Evolutionary conservation across 2,888 invertebrate genomes (phyloP), one percentile per base, ranked within the genome.

Genomic region (Nomada fabriciana): DNA sequence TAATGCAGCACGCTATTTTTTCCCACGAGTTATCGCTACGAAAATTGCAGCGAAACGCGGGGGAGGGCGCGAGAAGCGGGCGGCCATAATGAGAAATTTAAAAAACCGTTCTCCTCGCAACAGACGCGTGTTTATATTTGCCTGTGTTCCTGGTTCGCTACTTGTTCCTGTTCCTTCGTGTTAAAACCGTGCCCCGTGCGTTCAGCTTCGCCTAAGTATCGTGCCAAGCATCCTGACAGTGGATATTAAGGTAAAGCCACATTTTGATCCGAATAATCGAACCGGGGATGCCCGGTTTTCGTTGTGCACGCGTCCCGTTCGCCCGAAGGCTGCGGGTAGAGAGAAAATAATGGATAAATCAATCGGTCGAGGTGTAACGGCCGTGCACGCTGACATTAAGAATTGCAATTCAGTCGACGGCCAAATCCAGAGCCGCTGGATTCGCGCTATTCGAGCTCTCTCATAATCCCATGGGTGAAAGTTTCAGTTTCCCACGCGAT

Each of bases 401-500:
- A 53, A 64, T 57, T 65, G 74, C 81, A 18, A 80, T 70, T 82
- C 74, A 80, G 81, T 80, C 65, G 65, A 67, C 75, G 42, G 72
- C 80, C 36, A 36, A 52, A 75, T 71, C 47, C 67, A 87, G 87
- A 89, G 84, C 87, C 89, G 84, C 86, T 89, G 88, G 85, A 89
- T 86, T 87, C 83, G 81, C 85, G 83, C 85, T 81, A 81, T 87
- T 83, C 67, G 80, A 82, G 80, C 83, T 85, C 85, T 86, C 88
- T 85, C 86, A 82, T 88, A 84, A 84, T 90, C 91, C 86, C 89
- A 89, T 89, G 91, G 91, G 93, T 93, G 93, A 93, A 93, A 93
- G 93, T 92, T 91, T 87, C 89, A 88, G 91, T 91, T 93, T 92
- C 92, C 91, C 92, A 92, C 91, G 90, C 87, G 74, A 80, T 75